phyloP scores from a whole-genome alignment of 2,113 vertebrate species.

The Phaethon lepturus region DNA sequence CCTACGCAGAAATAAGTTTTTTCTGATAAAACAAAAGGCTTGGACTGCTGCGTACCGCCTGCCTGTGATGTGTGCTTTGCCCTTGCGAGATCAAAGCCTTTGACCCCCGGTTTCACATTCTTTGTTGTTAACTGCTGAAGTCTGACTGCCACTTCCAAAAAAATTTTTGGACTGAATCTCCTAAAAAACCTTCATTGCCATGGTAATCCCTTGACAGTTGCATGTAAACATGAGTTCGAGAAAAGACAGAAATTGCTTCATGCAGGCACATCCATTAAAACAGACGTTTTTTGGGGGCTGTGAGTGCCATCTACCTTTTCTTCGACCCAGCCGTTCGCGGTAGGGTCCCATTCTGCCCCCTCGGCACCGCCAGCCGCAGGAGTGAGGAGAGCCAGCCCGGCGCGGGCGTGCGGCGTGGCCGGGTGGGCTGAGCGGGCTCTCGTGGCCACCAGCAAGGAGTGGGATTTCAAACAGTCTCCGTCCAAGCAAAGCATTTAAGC shows the following conservation, averaged over 20 bases:
- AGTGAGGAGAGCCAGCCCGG: not conserved
- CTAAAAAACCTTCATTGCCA: not conserved
- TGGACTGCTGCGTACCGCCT: not conserved
- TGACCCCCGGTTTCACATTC: slow-evolving; percentile 30
- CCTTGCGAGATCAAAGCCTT: slow-evolving; percentile 26
- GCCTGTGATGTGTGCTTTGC: slow-evolving; percentile 23
- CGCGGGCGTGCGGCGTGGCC: not conserved
- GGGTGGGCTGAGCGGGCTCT: not conserved
- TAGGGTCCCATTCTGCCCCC: not conserved
- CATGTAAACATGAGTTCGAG: not conserved
- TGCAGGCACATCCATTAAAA: not conserved
- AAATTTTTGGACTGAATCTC: not conserved
- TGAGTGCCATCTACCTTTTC: not conserved
- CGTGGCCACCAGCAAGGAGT: not conserved
- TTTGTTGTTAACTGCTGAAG: slow-evolving; percentile 28
- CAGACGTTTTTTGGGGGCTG: not conserved
- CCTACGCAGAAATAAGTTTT: not conserved
- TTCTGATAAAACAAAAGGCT: slow-evolving; percentile 53
- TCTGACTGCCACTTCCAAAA: slow-evolving; percentile 24
- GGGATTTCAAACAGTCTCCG: not conserved
- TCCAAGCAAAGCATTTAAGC: not conserved
- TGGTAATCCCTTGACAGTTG: not conserved
- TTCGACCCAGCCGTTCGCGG: not conserved
- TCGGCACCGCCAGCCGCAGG: not conserved
- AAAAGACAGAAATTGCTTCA: not conserved